These are phyloP conservation scores for Brachypterus glaber DNA, from an alignment of 2,888 invertebrate species.

Conservation along the genomic window DNA sequence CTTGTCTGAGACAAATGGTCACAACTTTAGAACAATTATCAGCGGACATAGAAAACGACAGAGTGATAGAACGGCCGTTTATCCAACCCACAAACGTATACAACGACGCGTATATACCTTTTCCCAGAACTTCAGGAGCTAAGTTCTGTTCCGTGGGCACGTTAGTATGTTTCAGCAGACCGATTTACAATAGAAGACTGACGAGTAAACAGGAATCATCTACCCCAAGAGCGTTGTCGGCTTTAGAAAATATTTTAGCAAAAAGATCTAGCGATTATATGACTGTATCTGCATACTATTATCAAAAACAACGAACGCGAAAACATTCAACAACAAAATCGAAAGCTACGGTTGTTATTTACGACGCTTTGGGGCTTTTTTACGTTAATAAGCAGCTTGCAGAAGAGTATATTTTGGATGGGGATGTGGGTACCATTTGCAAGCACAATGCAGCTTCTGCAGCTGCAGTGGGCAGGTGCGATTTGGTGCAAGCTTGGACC, in stretches of 20 bases:
- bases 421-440: slow-evolving; percentile 58
- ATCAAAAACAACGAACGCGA: slow-evolving; percentile 44
- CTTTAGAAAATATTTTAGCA: slow-evolving; percentile 46
- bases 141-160: slow-evolving; percentile 82
- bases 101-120: slow-evolving; percentile 78
- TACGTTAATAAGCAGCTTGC: slow-evolving; percentile 73
- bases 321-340: slow-evolving; percentile 34
- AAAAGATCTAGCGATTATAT: slow-evolving; percentile 34
- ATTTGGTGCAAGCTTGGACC: slow-evolving; percentile 82
- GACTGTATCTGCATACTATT: slow-evolving; percentile 65
- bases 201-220: slow-evolving; percentile 61
- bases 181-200: slow-evolving; percentile 53
- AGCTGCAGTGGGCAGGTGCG: slow-evolving; percentile 60
- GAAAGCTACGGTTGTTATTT: slow-evolving; percentile 59
- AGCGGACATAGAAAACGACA: slow-evolving; percentile 46
- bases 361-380: slow-evolving; percentile 65
- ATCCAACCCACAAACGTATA: slow-evolving; percentile 30
- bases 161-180: slow-evolving; percentile 77
- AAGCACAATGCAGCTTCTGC: slow-evolving; percentile 71
- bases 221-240: slow-evolving; percentile 56
- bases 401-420: slow-evolving; percentile 65
- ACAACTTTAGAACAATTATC: slow-evolving; percentile 53
- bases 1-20: slow-evolving; percentile 68
- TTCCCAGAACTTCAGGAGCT: slow-evolving; percentile 88
- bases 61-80: slow-evolving; percentile 24